These are phyloP conservation scores for Sciurus vulgaris DNA, from an alignment of 2,797 vertebrate species.

Conservation along the genomic window DNA sequence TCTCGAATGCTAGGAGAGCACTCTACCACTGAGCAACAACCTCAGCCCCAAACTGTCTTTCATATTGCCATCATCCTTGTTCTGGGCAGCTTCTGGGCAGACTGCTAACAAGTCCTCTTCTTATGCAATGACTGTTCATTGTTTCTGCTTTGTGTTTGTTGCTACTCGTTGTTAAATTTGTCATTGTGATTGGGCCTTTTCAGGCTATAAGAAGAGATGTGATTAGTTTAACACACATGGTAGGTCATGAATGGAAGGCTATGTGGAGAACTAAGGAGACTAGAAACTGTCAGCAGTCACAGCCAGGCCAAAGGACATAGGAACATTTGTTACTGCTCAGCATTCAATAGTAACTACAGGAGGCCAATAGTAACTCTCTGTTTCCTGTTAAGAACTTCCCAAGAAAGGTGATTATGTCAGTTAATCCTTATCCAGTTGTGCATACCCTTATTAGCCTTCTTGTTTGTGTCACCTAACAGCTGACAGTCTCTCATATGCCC, in stretches of 20 bases:
- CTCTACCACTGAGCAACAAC: no score
- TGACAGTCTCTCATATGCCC: background rate
- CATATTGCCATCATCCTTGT: background rate
- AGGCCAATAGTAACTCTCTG: background rate
- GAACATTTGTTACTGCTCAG: conserved; percentile 2
- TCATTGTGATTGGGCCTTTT: conserved; percentile 14
- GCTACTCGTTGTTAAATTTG: background rate
- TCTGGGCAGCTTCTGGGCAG: background rate
- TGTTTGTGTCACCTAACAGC: background rate
- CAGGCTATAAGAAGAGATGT: background rate
- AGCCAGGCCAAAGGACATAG: background rate
- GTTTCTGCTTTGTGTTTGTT: background rate
- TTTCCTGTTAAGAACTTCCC: background rate
- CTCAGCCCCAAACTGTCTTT: background rate
- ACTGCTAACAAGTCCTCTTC: background rate
- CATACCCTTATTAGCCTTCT: background rate
- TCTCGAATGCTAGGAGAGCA: no score
- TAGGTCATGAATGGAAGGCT: background rate
- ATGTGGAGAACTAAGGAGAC: conserved; percentile 32
- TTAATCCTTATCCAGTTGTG: conserved; percentile 40
- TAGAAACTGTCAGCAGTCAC: background rate
- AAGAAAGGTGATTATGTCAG: background rate
- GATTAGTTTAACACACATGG: background rate
- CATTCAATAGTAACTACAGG: background rate
- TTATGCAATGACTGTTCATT: background rate